phyloP scores from a whole-genome alignment of 2,797 vertebrate species.

The Acanthornis magna region DNA sequence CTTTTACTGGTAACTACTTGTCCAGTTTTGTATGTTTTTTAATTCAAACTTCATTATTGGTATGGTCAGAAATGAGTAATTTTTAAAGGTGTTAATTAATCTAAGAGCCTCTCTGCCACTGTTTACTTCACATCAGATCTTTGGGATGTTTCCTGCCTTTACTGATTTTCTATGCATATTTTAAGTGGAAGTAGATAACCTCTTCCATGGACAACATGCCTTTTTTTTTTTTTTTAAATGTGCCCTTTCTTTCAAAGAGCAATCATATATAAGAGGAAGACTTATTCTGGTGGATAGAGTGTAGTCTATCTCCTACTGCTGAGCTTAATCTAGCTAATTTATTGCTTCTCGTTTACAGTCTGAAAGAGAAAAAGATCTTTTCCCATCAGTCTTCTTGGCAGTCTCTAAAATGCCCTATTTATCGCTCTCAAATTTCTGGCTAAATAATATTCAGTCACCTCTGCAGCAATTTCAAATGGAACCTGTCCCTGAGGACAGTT shows the following conservation, averaged over 20 bases:
- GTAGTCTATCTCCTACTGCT: background rate
- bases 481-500: conserved; percentile 49
- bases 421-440: conserved; percentile 48
- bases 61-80: background rate
- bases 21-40: background rate
- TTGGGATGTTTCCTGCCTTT: background rate
- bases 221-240: background rate
- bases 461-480: conserved; percentile 54
- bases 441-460: conserved; percentile 68
- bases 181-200: background rate
- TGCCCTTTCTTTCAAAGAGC: conserved; percentile 19
- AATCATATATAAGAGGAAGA: background rate
- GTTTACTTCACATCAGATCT: background rate
- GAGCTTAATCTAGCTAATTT: conserved; percentile 44
- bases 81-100: background rate
- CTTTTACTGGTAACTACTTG: background rate
- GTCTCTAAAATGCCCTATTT: conserved; percentile 56
- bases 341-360: conserved; percentile 57
- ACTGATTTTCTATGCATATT: background rate
- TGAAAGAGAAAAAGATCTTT: conserved; percentile 52
- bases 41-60: background rate
- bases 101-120: background rate
- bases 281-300: background rate
- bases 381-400: conserved; percentile 56
- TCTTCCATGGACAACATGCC: background rate